Conservation (phyloP, 2,113 vertebrate species). For the Sminthopsis crassicaudata region DNA sequence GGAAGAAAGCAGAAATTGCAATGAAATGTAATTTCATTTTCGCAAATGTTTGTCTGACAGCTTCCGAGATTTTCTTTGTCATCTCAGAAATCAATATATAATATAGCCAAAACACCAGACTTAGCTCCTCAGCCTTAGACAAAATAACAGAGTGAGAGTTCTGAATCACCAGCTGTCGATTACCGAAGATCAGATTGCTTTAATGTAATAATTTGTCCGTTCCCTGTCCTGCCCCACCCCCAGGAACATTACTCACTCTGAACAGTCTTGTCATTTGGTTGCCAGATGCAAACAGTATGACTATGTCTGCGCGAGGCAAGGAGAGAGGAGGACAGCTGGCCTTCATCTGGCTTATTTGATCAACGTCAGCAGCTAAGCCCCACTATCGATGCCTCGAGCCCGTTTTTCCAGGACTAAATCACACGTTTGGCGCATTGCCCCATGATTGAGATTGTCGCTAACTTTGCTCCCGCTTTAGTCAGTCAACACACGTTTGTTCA, state of each 20-base stretch:
- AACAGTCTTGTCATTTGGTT: slow-evolving; percentile 16
- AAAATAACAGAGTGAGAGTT: slow-evolving; percentile 65
- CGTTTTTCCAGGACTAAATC: background rate
- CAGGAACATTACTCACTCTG: slow-evolving; percentile 55
- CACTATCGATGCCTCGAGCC: accelerated
- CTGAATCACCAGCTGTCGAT: slow-evolving; percentile 69
- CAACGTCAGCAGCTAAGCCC: slow-evolving; percentile 18
- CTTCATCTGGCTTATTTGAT: slow-evolving; percentile 19
- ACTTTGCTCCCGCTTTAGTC: background rate
- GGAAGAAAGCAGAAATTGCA: slow-evolving; percentile 25
- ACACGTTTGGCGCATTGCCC: background rate
- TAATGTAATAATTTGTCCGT: slow-evolving; percentile 43
- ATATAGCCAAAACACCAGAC: slow-evolving; percentile 75
- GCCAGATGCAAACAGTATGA: slow-evolving; percentile 67
- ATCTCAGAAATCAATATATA: slow-evolving; percentile 76
- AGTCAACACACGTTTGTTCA: background rate
- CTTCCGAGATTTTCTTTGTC: slow-evolving; percentile 72
- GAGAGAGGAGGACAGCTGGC: slow-evolving; percentile 44
- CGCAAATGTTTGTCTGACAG: slow-evolving; percentile 68
- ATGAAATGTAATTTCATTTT: slow-evolving; percentile 33
- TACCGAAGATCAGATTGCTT: slow-evolving; percentile 62
- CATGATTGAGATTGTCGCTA: background rate
- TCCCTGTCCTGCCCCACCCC: slow-evolving; percentile 18
- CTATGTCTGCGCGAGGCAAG: slow-evolving; percentile 27
- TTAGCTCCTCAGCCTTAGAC: slow-evolving; percentile 60